Conservation (phyloP, 2,113 vertebrate species). For the Marmota monax region DNA sequence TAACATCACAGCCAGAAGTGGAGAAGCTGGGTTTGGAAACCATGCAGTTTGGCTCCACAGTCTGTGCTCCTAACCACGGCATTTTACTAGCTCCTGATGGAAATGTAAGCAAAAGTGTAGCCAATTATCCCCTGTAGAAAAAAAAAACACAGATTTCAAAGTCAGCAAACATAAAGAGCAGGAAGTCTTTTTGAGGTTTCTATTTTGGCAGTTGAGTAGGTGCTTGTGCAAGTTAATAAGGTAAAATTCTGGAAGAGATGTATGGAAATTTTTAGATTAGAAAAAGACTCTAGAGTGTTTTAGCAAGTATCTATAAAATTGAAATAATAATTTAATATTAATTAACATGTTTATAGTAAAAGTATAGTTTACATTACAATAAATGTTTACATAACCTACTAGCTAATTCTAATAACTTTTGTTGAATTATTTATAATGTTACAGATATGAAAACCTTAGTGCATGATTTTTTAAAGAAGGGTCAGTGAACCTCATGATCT, state of each 20-base stretch:
- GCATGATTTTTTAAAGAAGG: not conserved
- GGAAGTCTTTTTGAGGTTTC: not conserved
- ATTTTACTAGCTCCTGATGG: not conserved
- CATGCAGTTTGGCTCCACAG: not conserved
- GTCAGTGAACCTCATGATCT: not conserved
- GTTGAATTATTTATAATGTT: not conserved
- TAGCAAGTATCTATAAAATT: not conserved
- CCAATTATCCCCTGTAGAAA: not conserved
- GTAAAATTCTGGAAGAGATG: not conserved
- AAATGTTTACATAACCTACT: not conserved
- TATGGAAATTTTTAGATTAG: not conserved
- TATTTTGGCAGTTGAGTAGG: not conserved
- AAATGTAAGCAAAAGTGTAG: not conserved
- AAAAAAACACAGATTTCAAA: not conserved
- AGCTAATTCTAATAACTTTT: not conserved
- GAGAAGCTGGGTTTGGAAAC: not conserved
- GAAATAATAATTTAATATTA: not conserved
- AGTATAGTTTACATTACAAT: not conserved
- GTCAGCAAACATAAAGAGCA: not conserved
- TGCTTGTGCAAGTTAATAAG: not conserved
- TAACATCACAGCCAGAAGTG: not conserved
- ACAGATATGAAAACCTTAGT: not conserved
- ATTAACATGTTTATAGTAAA: not conserved
- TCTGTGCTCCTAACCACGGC: not conserved
- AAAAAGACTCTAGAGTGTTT: not conserved